Evolutionary conservation across 2,888 invertebrate species (phyloP).

Genomic region (Oxycera nigricornis): DNA sequence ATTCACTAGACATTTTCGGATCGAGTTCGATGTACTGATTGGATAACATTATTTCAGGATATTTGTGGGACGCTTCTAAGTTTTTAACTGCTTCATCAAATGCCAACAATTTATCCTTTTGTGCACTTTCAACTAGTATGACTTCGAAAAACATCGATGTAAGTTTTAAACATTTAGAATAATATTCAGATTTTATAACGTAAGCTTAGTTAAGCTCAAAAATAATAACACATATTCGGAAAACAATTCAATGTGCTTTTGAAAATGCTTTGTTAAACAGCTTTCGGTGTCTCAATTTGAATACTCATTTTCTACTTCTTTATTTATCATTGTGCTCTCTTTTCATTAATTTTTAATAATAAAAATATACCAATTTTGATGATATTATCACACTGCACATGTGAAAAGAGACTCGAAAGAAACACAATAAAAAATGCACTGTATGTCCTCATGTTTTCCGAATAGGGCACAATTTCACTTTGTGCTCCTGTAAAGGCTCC

Average conservation of each 20-base stretch:
- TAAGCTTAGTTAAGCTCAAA: too few relatives aligned
- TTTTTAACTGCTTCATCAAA: background rate
- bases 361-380: conserved; percentile 7
- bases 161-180: background rate
- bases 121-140: conserved; percentile 10
- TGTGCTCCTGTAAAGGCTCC: background rate
- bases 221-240: too few relatives aligned
- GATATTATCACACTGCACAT: background rate
- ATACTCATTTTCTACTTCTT: too few relatives aligned
- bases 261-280: too few relatives aligned
- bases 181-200: too few relatives aligned
- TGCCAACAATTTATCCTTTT: background rate
- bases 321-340: too few relatives aligned
- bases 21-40: background rate
- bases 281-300: too few relatives aligned
- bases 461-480: background rate
- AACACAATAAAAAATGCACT: background rate
- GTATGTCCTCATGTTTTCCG: background rate
- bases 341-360: background rate
- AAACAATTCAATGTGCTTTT: too few relatives aligned
- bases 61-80: background rate
- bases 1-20: background rate
- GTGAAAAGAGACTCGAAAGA: background rate
- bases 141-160: background rate
- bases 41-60: background rate